Conservation (phyloP, 1,140 invertebrate species). For the Heliconius melpomene region DNA sequence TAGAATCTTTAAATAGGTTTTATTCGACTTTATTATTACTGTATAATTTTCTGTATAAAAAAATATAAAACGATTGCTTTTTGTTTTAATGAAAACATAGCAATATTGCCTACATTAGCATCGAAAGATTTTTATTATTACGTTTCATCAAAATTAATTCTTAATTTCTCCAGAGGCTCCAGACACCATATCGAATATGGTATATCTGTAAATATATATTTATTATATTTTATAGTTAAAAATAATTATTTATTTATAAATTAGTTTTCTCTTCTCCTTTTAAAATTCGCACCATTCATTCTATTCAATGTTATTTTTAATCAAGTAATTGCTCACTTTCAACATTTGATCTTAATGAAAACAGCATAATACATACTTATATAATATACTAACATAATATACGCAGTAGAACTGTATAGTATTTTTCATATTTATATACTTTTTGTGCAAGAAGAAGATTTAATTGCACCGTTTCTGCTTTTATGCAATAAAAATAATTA, state of each 20-base stretch:
- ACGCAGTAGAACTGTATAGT: not conserved
- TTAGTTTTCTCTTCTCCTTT: not conserved
- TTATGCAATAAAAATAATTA: slow-evolving; percentile 10
- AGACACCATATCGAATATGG: too few relatives aligned
- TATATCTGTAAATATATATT: too few relatives aligned
- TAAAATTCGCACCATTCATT: not conserved
- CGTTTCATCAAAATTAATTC: too few relatives aligned
- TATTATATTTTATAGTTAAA: too few relatives aligned
- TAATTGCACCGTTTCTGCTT: not conserved
- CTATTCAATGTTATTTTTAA: slow-evolving; percentile 3
- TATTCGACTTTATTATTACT: too few relatives aligned
- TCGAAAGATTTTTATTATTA: too few relatives aligned
- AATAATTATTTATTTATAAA: not conserved
- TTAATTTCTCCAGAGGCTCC: too few relatives aligned
- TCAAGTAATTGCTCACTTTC: slow-evolving; percentile 2
- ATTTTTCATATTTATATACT: not conserved
- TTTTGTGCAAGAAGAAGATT: slow-evolving; percentile 1
- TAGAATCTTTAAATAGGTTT: too few relatives aligned
- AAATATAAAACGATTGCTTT: too few relatives aligned
- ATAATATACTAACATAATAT: not conserved
- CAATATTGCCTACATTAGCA: too few relatives aligned
- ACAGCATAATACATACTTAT: not conserved
- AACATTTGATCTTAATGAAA: not conserved
- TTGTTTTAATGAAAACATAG: too few relatives aligned
- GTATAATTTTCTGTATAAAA: too few relatives aligned